phyloP scores from a whole-genome alignment of 2,113 vertebrate species.

The Cyrtonyx montezumae region DNA sequence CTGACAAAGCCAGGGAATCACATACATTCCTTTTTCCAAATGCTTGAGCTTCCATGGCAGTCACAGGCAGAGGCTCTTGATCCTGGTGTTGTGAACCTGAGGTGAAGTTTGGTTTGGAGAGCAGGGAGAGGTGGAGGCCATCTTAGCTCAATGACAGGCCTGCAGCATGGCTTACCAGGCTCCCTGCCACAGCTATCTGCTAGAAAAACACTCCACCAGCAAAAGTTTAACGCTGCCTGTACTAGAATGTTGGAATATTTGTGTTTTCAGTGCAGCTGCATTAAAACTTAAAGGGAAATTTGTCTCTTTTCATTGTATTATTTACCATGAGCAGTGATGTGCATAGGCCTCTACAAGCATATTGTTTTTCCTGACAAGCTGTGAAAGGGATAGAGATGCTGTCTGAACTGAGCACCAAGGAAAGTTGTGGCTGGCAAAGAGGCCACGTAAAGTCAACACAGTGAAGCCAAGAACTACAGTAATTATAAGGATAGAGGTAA shows the following conservation, averaged over 20 bases:
- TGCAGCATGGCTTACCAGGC: background rate
- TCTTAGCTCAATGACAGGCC: background rate
- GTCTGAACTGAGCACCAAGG: fast-evolving
- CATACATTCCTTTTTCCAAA: background rate
- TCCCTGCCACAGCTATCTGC: background rate
- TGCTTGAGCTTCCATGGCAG: background rate
- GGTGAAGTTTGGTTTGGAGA: background rate
- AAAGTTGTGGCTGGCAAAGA: background rate
- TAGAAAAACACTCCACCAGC: background rate
- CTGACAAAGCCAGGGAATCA: background rate
- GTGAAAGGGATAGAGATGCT: background rate
- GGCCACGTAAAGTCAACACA: fast-evolving
- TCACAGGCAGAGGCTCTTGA: background rate
- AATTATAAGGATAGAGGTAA: background rate
- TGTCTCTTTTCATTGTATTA: no score
- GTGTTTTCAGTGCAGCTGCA: background rate
- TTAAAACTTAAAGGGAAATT: background rate
- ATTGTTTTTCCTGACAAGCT: fast-evolving
- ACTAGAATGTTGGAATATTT: background rate
- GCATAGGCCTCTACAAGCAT: fast-evolving
- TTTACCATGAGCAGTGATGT: fast-evolving
- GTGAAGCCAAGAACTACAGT: background rate
- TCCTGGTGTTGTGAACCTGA: fast-evolving
- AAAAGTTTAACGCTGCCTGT: background rate
- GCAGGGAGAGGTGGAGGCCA: background rate